A percentile compares a stretch with the other conserved stretches of the same genome.
Conservation (phyloP, 2,888 invertebrate genomes). For the Abrostola tripartita region DNA sequence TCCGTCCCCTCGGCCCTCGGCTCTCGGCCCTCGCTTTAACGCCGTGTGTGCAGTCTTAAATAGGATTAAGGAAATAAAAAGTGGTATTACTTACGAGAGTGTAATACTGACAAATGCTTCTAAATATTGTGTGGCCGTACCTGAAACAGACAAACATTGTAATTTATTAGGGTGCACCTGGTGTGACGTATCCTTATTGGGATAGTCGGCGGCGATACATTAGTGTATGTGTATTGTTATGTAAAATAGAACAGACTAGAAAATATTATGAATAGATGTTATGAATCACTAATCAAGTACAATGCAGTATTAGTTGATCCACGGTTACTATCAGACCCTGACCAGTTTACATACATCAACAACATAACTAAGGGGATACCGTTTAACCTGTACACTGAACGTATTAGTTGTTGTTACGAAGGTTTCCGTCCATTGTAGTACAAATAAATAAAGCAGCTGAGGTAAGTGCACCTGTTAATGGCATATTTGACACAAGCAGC, state of each 20-base stretch:
- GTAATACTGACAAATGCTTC: slow-evolving; percentile 39
- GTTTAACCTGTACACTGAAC: too few species aligned
- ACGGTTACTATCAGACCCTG: too few species aligned
- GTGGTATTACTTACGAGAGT: slow-evolving; percentile 47
- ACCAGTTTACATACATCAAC: too few species aligned
- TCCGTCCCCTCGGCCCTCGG: slow-evolving; percentile 21
- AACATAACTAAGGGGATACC: too few species aligned
- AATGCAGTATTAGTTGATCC: too few species aligned
- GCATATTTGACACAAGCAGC: slow-evolving; percentile 9
- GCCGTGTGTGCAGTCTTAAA: slow-evolving; percentile 52
- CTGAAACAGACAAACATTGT: slow-evolving; percentile 57
- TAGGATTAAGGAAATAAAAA: slow-evolving; percentile 52
- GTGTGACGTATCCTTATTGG: neutral
- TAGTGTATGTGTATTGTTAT: neutral
- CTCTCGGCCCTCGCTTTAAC: slow-evolving; percentile 7
- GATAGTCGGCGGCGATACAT: neutral
- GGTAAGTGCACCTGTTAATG: slow-evolving; percentile 28
- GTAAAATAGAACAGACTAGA: neutral
- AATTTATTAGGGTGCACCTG: slow-evolving; percentile 41
- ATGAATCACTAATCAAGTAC: too few species aligned
- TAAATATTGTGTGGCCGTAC: slow-evolving; percentile 48
- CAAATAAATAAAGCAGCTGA: neutral
- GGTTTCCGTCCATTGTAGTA: too few species aligned
- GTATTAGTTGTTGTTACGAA: too few species aligned
- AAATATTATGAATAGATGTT: too few species aligned